Conservation (phyloP, 1,140 invertebrate species). For the Colletes gigas region DNA sequence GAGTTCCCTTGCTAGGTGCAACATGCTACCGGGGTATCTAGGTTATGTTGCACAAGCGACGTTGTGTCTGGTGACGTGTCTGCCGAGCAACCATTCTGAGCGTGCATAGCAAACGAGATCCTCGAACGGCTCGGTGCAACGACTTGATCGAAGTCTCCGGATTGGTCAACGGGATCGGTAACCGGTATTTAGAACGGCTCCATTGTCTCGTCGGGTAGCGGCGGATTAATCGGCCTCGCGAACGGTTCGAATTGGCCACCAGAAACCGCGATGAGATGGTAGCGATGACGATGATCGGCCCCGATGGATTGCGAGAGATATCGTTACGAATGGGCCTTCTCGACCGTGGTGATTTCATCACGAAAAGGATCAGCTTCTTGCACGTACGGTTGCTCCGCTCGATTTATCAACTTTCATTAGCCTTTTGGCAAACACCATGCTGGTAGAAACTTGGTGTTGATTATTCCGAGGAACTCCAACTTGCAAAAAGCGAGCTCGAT, state of each 20-base stretch:
- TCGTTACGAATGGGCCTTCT: constrained; percentile 30
- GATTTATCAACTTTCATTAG: constrained; percentile 51
- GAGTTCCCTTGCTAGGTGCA: constrained; percentile 52
- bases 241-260: constrained; percentile 5
- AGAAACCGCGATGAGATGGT: constrained; percentile 26
- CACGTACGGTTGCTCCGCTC: constrained; percentile 4
- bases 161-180: constrained; percentile 57
- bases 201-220: constrained; percentile 58
- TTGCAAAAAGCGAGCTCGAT: background rate
- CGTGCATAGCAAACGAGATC: constrained; percentile 49
- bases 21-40: constrained; percentile 53
- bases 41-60: constrained; percentile 65
- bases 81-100: constrained; percentile 55
- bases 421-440: background rate
- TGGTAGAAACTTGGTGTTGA: background rate
- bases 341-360: constrained; percentile 53
- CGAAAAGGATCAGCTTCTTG: constrained; percentile 15
- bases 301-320: constrained; percentile 51
- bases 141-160: constrained; percentile 18
- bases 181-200: constrained; percentile 66
- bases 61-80: constrained; percentile 70
- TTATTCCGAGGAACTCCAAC: background rate
- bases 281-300: constrained; percentile 36
- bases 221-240: constrained; percentile 56
- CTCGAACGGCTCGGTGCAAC: constrained; percentile 36